Evolutionary conservation across 2,888 invertebrate genomes (phyloP).

Genomic region (Calameuta idolon): DNA sequence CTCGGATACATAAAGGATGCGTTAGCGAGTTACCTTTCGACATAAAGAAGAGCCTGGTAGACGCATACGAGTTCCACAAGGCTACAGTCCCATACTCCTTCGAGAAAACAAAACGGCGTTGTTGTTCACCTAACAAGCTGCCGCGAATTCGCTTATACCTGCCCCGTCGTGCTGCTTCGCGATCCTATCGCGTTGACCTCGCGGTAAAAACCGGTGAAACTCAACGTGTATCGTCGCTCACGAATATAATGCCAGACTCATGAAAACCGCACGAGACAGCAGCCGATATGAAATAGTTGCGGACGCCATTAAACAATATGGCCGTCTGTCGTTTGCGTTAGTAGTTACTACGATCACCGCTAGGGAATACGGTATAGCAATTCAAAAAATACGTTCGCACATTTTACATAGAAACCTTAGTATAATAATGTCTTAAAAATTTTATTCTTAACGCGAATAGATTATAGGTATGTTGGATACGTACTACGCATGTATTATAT

Average conservation of each 20-base stretch:
- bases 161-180: constrained; percentile 25
- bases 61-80: neutral
- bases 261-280: neutral
- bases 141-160: constrained; percentile 25
- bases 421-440: neutral
- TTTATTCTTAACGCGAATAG: neutral
- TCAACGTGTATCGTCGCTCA: neutral
- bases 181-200: constrained; percentile 40
- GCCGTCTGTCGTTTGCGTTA: neutral
- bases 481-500: neutral
- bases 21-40: neutral
- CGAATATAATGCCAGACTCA: neutral
- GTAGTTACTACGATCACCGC: neutral
- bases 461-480: neutral
- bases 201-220: constrained; percentile 19
- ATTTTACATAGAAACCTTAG: neutral
- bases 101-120: constrained; percentile 15
- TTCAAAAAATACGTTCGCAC: neutral
- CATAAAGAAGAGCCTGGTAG: neutral
- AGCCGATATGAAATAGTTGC: neutral
- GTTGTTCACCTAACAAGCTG: constrained; percentile 40
- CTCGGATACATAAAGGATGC: neutral
- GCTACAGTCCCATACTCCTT: neutral
- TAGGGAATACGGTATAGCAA: neutral
- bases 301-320: neutral